Conservation (phyloP, 92 coral and sea anemone species). For the Paragorgia papillata region DNA sequence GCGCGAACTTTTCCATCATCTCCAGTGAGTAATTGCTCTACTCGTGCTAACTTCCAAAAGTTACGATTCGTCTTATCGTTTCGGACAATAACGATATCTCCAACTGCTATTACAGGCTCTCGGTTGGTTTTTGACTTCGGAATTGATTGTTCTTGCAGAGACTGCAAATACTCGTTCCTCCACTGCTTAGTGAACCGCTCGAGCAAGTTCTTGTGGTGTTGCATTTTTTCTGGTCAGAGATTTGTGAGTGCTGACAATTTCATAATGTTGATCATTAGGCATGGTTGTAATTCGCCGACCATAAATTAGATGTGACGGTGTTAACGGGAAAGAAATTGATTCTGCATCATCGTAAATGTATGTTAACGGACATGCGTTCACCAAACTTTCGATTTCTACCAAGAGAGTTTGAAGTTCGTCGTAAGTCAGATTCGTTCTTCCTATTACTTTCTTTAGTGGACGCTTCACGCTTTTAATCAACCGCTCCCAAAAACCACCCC, state of each 20-base stretch:
- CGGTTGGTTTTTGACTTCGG: neutral
- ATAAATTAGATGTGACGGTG: slow-evolving; percentile 20
- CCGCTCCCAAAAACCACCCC: slow-evolving; percentile 43
- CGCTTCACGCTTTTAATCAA: slow-evolving; percentile 17
- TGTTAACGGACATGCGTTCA: no score
- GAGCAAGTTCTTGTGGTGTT: slow-evolving; percentile 16
- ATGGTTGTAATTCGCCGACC: slow-evolving; percentile 27
- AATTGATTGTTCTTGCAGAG: slow-evolving; percentile 13
- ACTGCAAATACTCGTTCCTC: slow-evolving; percentile 23
- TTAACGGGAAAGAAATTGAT: slow-evolving; percentile 17
- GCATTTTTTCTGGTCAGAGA: slow-evolving; percentile 14
- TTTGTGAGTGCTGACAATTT: slow-evolving; percentile 49
- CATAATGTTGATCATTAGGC: slow-evolving; percentile 39
- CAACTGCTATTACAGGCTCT: slow-evolving; percentile 45
- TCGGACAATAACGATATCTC: slow-evolving; percentile 54
- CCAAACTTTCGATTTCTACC: slow-evolving; percentile 35
- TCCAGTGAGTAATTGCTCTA: slow-evolving; percentile 51
- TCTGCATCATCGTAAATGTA: slow-evolving; percentile 26
- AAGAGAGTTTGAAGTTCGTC: slow-evolving; percentile 39
- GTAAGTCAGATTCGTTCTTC: slow-evolving; percentile 19
- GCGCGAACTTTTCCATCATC: slow-evolving; percentile 50
- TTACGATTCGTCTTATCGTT: slow-evolving; percentile 32
- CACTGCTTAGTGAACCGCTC: slow-evolving; percentile 7
- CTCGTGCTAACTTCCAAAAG: slow-evolving; percentile 52
- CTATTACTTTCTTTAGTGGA: no score